Evolutionary conservation across 2,113 vertebrate genomes (phyloP), one percentile per base, ranked within the genome.

Genomic region (Sebastes fasciatus): DNA sequence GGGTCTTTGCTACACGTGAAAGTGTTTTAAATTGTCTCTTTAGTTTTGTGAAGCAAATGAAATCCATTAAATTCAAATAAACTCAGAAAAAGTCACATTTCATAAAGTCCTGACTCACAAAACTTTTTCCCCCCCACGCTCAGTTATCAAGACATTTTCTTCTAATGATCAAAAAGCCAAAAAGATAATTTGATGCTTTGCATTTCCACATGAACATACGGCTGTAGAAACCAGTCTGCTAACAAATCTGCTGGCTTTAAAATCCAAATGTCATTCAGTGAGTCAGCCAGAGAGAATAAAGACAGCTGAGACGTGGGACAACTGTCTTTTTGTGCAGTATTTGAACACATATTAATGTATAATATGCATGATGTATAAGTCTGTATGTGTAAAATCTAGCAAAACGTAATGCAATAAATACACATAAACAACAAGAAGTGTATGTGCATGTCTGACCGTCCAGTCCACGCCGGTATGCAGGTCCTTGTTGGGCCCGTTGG

Each of bases 401-500:
- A 54, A 12, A 4, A n/a, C 4, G 3, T 4, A 34, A 11, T 26
- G 9, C 3, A 45, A 14, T 4, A 23, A 12, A 49, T 5, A n/a
- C 40, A 55, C 3, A 26, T 4, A 12, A 34, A 74, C 16, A 23
- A 26, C 16, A 14, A 64, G 0, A 71, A 43, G 43, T 75, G 26
- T 68, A 12, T 82, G 66, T 81, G 80, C 2, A 14, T 89, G 88
- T 97, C 96, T 95, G 94, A 99, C 98, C 82, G 96, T 99, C 98
- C 98, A 99, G 94, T 99, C 98, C 93, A 98, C 94, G 63, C 94
- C 93, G 3, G 96, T 96, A 52, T 96, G 96, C 1, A 97, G 96
- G 88, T 99, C 98, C 93, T 97, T 99, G 76, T 95, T 95, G 63
- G 98, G 98, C 86, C 98, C 98, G n/a, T 99, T 99, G 92, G 96